Conservation (phyloP, 2,888 invertebrate genomes). For the Sinentomon sp. region DNA sequence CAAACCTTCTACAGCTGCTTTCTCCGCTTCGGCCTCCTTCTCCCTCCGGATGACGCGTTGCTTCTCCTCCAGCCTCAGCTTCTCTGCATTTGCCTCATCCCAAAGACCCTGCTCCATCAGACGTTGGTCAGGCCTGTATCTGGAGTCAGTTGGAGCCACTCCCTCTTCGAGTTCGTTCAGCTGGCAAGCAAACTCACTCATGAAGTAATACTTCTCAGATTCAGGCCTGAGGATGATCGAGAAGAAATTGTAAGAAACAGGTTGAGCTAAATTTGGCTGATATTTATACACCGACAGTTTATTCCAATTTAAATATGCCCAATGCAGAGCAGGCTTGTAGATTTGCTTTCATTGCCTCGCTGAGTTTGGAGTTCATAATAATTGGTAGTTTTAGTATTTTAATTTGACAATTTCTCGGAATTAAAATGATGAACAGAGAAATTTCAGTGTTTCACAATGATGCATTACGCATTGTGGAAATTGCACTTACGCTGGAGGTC, state of each 20-base stretch:
- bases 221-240: slow-evolving; percentile 28
- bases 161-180: slow-evolving; percentile 79
- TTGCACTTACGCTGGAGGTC: slow-evolving; percentile 34
- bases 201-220: slow-evolving; percentile 58
- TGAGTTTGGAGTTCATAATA: too few species aligned
- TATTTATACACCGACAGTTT: too few species aligned
- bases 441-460: neutral
- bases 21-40: slow-evolving; percentile 51
- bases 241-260: too few species aligned
- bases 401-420: too few species aligned
- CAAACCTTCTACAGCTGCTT: slow-evolving; percentile 23
- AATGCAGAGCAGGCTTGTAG: too few species aligned
- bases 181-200: slow-evolving; percentile 81
- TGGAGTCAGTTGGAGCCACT: slow-evolving; percentile 82
- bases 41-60: slow-evolving; percentile 52
- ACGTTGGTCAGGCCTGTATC: slow-evolving; percentile 80
- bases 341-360: too few species aligned
- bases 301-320: too few species aligned
- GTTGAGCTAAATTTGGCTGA: too few species aligned
- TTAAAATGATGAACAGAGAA: slow-evolving; percentile 2
- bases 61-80: slow-evolving; percentile 73
- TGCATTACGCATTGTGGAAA: neutral
- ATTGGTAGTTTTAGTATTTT: too few species aligned
- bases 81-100: slow-evolving; percentile 70
- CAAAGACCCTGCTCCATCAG: slow-evolving; percentile 84